Evolutionary conservation across 2,797 vertebrate species (phyloP), one percentile per base, ranked within the genome.

Genomic region (Oreortyx pictus): DNA sequence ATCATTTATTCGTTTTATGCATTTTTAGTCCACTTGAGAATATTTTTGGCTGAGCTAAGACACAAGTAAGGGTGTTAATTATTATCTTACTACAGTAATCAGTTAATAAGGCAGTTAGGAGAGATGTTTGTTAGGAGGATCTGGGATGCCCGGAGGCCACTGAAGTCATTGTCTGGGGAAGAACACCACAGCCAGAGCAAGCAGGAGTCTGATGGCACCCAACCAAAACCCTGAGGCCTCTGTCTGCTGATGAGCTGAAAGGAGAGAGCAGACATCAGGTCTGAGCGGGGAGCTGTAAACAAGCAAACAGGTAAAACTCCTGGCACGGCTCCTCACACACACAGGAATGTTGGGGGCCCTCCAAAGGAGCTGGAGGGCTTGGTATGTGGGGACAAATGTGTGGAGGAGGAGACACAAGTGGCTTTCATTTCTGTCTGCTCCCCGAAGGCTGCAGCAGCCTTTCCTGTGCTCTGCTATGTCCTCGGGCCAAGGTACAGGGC

Each of bases 131-230:
- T 89, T 88, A 72, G 92, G 90, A 94, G 93, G 80, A 90, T 96
- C 94, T 93, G 92, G 77, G 92, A 81, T 95, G 92, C 94, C 96
- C 1, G 2, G 59, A 88, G 94, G 96, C 92, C 93, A 95, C 92
- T 96, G 94, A 95, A 96, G 93, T 96, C 94, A 96, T 92, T 96
- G 95, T 96, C 93, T 96, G 87, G 93, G 93, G 92, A 92, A 90
- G 94, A 96, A 96, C 85, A 89, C 39, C 33, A 85, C 84, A 23
- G 25, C 82, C 1, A 17, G 82, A 94, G 92, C 87, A 85, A 52
- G 25, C 82, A 89, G 89, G 90, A 96, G 92, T 91, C 93, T 96
- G 94, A 95, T 92, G 95, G 94, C 94, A 95, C 77, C 64, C 37
- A 86, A 83, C 90, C 94, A 95, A 96, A 84, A n/a, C 79, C 95